Base-by-base conservation (phyloP, 2,113 vertebrate genomes). In the Epinephelus fuscoguttatus region DNA sequence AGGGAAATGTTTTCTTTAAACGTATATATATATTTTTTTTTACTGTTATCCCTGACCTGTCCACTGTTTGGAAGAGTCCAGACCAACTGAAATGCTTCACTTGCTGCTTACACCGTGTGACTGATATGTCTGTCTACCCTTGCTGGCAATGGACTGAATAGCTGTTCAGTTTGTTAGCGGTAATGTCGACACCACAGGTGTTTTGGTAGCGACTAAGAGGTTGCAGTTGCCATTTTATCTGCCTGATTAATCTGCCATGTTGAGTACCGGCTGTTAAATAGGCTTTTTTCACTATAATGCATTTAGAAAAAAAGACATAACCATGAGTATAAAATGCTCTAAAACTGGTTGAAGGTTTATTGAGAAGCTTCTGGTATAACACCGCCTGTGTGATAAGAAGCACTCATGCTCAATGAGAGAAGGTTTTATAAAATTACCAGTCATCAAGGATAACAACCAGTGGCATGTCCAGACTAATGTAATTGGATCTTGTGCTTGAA, bases 231-330 rank as follows among this genome's bases (percentile, higher is more conserved):
- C 25, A 18, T 64, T 86, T 71, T 68, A 82, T 74, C 27, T 45
- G 62, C 30, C 66, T 33, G 25, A 82, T 71, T 75, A 75, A 78
- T 78, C 64, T 66, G 70, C 33, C 45, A 2, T 49, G 63, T 47
- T 61, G 73, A 69, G 55, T 42, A 21, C 49, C 79, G 82, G 66
- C 75, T 85, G 81, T 74, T 82, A 40, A 79, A 82, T 47, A 13
- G 62, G 42, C 4, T 4, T 50, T 63, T 59, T 80, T 70, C 30
- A 45, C 56, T n/a, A 37, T 60, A 74, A 76, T 23, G 33, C 37
- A 15, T 74, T 75, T 50, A 27, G 23, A 12, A 37, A 57, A 61
- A 59, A 25, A 81, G 53, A 82, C 70, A 45, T 75, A 76, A 85
- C 15, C 27, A 70, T 70, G 45, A 75, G 53, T 40, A 27, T 69